Conservation (phyloP, 2,888 invertebrate species). For the Melinopterus prodromus region DNA sequence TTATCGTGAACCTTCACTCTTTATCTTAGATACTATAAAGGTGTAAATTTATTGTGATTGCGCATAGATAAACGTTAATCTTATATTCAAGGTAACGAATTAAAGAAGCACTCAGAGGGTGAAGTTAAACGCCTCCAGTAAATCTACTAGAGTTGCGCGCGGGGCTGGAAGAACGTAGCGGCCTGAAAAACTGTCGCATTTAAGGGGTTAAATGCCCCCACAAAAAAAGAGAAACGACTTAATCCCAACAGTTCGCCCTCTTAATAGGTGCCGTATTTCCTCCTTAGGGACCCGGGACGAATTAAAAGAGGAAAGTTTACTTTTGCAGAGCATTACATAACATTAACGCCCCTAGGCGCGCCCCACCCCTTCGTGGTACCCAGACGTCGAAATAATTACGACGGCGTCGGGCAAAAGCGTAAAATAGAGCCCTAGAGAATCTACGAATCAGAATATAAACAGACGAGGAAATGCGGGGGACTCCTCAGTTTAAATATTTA, state of each 20-base stretch:
- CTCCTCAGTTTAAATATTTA: background rate
- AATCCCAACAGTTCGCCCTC: conserved; percentile 18
- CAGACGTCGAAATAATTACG: background rate
- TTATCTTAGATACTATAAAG: too few relatives aligned
- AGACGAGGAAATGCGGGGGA: background rate
- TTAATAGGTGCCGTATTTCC: conserved; percentile 23
- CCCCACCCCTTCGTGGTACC: background rate
- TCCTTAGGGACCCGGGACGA: conserved; percentile 11
- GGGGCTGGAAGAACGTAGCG: background rate
- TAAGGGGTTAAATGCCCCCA: conserved; percentile 17
- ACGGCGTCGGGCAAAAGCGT: background rate
- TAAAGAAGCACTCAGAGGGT: background rate
- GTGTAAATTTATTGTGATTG: background rate
- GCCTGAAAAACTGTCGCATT: conserved; percentile 4
- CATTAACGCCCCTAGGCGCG: background rate
- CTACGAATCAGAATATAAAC: background rate
- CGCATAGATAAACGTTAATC: background rate
- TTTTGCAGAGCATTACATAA: conserved; percentile 11
- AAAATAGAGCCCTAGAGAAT: background rate
- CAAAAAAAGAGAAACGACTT: conserved; percentile 17
- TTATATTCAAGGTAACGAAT: background rate
- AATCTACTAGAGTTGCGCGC: background rate
- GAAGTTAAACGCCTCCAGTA: background rate
- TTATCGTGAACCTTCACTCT: too few relatives aligned
- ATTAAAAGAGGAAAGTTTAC: conserved; percentile 14